These are phyloP conservation scores for Eustalomyia histrio DNA, from an alignment of 2,888 invertebrate genomes.

Conservation along the genomic window DNA sequence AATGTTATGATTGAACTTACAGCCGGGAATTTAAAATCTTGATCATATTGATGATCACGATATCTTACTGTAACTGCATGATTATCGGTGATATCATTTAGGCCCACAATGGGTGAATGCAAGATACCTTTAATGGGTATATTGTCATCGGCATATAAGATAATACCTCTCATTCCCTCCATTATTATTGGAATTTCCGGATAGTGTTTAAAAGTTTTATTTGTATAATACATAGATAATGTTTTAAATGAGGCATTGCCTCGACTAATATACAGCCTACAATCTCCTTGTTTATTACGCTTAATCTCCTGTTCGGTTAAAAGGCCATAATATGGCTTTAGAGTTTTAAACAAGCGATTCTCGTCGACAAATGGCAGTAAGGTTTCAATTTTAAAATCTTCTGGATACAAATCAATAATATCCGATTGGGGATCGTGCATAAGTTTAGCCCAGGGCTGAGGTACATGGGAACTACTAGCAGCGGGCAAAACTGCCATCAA, in stretches of 20 bases:
- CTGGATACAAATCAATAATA: no score
- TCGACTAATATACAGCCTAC: constrained; percentile 88
- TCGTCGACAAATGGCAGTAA: constrained; percentile 99
- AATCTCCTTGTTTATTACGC: constrained; percentile 93
- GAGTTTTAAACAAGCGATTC: constrained; percentile 89
- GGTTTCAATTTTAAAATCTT: constrained; percentile 98
- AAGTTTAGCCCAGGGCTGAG: no score
- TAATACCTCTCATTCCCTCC: constrained; percentile 92
- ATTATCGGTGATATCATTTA: no score
- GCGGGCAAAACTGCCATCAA: no score
- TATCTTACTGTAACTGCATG: no score
- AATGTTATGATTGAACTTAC: constrained; percentile 82
- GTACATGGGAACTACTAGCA: no score
- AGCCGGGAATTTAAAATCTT: constrained; percentile 89
- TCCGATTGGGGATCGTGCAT: no score
- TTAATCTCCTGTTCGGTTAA: constrained; percentile 91
- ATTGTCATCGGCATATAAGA: constrained; percentile 86
- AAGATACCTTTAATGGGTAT: constrained; percentile 86
- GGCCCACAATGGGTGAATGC: constrained; percentile 86
- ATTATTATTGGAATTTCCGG: no score
- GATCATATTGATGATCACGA: constrained; percentile 88
- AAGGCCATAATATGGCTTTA: no score
- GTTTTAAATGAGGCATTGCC: no score
- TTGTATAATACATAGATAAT: no score
- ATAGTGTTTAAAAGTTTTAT: no score